A percentile compares a stretch with the other conserved stretches of the same genome.
Evolutionary conservation across 2,888 invertebrate species (phyloP).

Genomic region (Plagiodera versicolora): DNA sequence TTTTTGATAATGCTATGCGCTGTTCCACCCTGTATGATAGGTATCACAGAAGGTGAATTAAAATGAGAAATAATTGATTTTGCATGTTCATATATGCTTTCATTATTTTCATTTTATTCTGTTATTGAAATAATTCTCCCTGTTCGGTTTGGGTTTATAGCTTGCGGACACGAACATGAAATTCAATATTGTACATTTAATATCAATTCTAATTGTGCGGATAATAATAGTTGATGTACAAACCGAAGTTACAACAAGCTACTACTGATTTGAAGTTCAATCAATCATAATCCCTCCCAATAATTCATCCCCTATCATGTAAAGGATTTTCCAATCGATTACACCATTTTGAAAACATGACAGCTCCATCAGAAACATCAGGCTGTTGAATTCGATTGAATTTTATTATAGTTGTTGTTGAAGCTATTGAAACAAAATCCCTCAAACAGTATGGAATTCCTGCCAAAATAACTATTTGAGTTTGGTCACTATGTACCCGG

Average conservation of each 20-base stretch:
- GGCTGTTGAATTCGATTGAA: no score
- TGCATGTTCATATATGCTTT: constrained; percentile 9
- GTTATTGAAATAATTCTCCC: neutral
- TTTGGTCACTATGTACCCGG: no score
- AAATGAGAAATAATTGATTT: constrained; percentile 5
- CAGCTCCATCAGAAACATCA: no score
- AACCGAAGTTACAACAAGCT: neutral
- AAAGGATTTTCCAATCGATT: no score
- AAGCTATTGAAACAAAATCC: no score
- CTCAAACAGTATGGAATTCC: no score
- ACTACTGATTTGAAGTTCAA: neutral
- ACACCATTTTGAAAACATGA: no score
- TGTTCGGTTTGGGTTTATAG: neutral
- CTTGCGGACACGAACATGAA: neutral
- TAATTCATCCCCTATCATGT: neutral
- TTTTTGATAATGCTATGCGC: no score
- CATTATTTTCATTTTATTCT: neutral
- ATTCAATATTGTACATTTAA: neutral
- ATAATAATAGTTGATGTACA: neutral
- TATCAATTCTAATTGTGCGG: neutral
- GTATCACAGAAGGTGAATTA: no score
- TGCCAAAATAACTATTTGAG: no score
- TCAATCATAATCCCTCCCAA: neutral
- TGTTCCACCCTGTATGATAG: no score
- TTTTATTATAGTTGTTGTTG: no score